These are phyloP conservation scores for Cetonia aurata DNA, from an alignment of 2,888 invertebrate species.

Conservation along the genomic window DNA sequence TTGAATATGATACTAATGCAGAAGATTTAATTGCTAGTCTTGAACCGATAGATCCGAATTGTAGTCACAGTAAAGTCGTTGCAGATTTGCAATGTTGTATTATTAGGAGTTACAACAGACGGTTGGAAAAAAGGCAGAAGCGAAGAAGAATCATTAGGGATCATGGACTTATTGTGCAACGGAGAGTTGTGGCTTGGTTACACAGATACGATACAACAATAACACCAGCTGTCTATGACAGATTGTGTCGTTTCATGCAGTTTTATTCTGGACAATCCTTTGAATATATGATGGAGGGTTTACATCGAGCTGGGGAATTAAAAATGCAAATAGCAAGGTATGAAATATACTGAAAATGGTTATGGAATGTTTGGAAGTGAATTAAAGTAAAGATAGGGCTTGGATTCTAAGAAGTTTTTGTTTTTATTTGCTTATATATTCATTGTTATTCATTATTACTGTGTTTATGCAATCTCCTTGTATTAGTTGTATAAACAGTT, in stretches of 20 bases:
- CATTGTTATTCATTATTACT: no score
- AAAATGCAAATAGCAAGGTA: constrained; percentile 72
- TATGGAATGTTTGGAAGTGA: not conserved
- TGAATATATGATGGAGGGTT: constrained; percentile 82
- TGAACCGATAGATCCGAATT: constrained; percentile 65
- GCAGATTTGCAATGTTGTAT: constrained; percentile 78
- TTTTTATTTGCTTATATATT: no score
- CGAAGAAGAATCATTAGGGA: constrained; percentile 79
- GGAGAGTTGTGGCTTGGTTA: constrained; percentile 78
- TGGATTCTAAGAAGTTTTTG: no score
- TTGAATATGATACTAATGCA: constrained; percentile 86
- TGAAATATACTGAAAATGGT: constrained; percentile 44
- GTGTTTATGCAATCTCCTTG: no score
- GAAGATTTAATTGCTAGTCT: constrained; percentile 75
- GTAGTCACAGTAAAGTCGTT: constrained; percentile 69
- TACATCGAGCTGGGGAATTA: constrained; percentile 79
- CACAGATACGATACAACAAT: constrained; percentile 78
- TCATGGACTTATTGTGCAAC: constrained; percentile 84
- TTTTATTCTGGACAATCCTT: constrained; percentile 79
- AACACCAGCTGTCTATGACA: constrained; percentile 70
- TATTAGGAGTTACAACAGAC: constrained; percentile 80
- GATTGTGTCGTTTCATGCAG: constrained; percentile 81
- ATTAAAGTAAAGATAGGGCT: not conserved
- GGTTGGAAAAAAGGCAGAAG: constrained; percentile 79
- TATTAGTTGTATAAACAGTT: no score